phyloP scores from a whole-genome alignment of 1,140 invertebrate genomes.

The Lethocerus indicus region DNA sequence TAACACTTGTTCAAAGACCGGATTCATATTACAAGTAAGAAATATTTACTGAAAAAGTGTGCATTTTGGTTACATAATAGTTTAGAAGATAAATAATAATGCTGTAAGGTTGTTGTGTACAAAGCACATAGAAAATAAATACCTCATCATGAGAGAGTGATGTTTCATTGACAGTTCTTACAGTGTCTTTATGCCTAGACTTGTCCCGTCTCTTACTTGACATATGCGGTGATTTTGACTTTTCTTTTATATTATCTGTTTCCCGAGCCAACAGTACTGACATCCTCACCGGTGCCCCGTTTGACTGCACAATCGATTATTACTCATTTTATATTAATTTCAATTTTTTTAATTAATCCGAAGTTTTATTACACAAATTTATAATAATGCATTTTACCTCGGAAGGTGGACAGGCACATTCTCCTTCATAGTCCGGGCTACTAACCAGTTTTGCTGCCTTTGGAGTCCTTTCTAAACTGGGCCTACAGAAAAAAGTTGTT shows the following conservation, averaged over 20 bases:
- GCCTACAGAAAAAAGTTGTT: constrained; percentile 9
- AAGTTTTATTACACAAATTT: neutral
- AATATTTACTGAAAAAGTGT: no score
- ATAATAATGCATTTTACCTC: constrained; percentile 10
- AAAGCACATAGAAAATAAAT: constrained; percentile 6
- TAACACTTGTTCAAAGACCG: no score
- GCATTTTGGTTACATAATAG: no score
- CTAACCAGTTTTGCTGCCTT: constrained; percentile 13
- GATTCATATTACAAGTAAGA: no score
- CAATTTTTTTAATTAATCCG: neutral
- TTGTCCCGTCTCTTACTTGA: constrained; percentile 12
- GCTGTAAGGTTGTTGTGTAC: no score
- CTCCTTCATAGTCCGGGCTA: constrained; percentile 15
- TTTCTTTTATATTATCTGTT: constrained; percentile 15
- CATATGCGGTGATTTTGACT: constrained; percentile 15
- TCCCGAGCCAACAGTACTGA: constrained; percentile 46
- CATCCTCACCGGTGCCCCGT: constrained; percentile 40
- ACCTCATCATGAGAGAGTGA: constrained; percentile 27
- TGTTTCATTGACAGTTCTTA: constrained; percentile 36
- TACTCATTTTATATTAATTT: neutral
- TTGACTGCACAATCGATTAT: neutral
- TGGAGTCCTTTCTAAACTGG: constrained; percentile 13
- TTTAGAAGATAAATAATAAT: no score
- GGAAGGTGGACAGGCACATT: constrained; percentile 12
- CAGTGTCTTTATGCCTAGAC: constrained; percentile 26